These are phyloP conservation scores for Propithecus deckenii DNA, from an alignment of 2,797 vertebrate species.

Conservation along the genomic window DNA sequence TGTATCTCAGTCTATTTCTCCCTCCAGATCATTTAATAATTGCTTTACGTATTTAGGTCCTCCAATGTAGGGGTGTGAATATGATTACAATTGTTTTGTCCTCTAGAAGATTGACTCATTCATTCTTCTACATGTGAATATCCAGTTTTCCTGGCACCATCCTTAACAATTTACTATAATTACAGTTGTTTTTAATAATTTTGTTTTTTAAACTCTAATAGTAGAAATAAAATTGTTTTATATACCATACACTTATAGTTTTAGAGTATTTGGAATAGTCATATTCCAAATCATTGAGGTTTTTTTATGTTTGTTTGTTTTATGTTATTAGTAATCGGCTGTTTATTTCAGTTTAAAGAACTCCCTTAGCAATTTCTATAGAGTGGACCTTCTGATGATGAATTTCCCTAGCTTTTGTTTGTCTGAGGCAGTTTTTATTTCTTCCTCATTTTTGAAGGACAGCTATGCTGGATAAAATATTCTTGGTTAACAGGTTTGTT, in stretches of 20 bases:
- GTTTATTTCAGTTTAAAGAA: neutral
- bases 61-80: too few relatives aligned
- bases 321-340: neutral
- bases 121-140: neutral
- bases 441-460: neutral
- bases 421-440: neutral
- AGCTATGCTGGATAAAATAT: neutral
- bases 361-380: too few relatives aligned
- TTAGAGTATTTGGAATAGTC: neutral
- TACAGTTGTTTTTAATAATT: neutral
- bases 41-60: too few relatives aligned
- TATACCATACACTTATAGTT: neutral
- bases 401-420: neutral
- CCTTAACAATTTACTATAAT: neutral
- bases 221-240: neutral
- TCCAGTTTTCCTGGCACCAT: neutral
- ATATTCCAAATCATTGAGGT: neutral
- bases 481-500: neutral
- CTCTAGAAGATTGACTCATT: neutral
- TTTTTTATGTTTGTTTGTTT: neutral
- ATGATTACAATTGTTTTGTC: too few relatives aligned
- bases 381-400: neutral
- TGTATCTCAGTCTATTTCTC: too few relatives aligned
- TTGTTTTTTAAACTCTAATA: neutral
- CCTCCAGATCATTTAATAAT: too few relatives aligned